These are phyloP conservation scores for Halichoeres trimaculatus DNA, from an alignment of 2,113 vertebrate genomes.

Conservation along the genomic window DNA sequence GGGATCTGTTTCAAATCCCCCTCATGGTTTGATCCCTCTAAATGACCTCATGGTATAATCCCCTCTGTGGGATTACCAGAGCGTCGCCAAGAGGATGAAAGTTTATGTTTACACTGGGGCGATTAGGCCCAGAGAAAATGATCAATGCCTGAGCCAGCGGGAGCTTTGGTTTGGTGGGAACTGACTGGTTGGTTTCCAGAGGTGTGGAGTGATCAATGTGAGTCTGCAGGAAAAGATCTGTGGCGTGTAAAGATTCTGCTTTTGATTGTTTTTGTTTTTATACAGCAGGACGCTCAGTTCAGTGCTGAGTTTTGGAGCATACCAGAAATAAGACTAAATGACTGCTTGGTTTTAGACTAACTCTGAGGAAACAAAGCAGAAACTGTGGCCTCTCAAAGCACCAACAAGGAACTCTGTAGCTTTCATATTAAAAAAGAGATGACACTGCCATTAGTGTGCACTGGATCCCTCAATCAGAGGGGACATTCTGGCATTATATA, in stretches of 20 bases:
- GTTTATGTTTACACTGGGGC: slow-evolving; percentile 49
- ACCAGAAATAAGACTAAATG: too few relatives aligned
- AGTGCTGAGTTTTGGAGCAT: not conserved
- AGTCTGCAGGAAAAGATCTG: not conserved
- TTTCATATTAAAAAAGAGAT: too few relatives aligned
- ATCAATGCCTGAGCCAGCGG: slow-evolving; percentile 11
- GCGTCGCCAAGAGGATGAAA: slow-evolving; percentile 44
- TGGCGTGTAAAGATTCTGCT: not conserved
- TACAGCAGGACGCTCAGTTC: not conserved
- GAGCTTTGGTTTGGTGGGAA: not conserved
- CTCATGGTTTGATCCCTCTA: slow-evolving; percentile 34
- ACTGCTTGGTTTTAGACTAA: too few relatives aligned
- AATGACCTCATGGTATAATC: slow-evolving; percentile 54
- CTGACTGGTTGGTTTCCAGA: slow-evolving; percentile 26
- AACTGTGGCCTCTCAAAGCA: too few relatives aligned
- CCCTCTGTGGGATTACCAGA: slow-evolving; percentile 43
- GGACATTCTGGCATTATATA: too few relatives aligned
- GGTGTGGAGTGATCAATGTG: not conserved
- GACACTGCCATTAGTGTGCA: too few relatives aligned
- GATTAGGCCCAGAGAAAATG: slow-evolving; percentile 23
- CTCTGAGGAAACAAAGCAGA: too few relatives aligned
- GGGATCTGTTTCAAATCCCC: slow-evolving; percentile 69
- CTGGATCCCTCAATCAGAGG: too few relatives aligned
- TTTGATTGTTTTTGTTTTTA: not conserved
- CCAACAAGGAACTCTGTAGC: too few relatives aligned